A percentile compares a stretch with the other conserved stretches of the same genome.
phyloP scores from a whole-genome alignment of 2,113 vertebrate genomes.

The Grantiella picta region DNA sequence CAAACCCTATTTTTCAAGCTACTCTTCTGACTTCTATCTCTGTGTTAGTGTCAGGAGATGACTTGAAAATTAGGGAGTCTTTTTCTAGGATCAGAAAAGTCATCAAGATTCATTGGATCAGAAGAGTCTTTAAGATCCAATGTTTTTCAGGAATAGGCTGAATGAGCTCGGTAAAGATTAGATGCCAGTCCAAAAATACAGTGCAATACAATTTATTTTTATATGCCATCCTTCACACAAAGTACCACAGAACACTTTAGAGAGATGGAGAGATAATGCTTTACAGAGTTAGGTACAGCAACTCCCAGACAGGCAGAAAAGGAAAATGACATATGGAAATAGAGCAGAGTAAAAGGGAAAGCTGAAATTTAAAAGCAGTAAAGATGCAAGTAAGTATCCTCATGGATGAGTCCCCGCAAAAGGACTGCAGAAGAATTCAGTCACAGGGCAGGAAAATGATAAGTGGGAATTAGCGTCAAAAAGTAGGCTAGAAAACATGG shows the following conservation, averaged over 20 bases:
- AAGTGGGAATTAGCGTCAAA: neutral
- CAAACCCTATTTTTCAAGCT: conserved; percentile 42
- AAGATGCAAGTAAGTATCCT: conserved; percentile 56
- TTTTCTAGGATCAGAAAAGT: conserved; percentile 60
- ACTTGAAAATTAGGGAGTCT: conserved; percentile 65
- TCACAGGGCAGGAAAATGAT: neutral
- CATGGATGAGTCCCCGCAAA: neutral
- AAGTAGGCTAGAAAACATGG: neutral
- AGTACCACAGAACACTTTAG: conserved; percentile 72
- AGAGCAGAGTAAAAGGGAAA: conserved; percentile 44
- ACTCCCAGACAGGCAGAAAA: conserved; percentile 66
- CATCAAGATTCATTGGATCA: conserved; percentile 70
- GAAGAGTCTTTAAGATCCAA: conserved; percentile 62
- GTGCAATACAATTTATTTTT: conserved; percentile 72
- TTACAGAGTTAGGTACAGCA: conserved; percentile 67
- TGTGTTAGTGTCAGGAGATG: conserved; percentile 59
- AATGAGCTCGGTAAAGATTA: conserved; percentile 65
- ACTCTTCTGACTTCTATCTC: conserved; percentile 28
- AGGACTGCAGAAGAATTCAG: conserved; percentile 13
- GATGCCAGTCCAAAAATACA: conserved; percentile 69
- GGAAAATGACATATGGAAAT: conserved; percentile 70
- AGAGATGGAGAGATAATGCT: conserved; percentile 69
- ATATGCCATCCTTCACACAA: conserved; percentile 69
- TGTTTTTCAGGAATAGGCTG: conserved; percentile 65
- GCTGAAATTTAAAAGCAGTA: conserved; percentile 62